A percentile compares a stretch with the other conserved stretches of the same genome.
Evolutionary conservation across 2,113 vertebrate genomes (phyloP).

Genomic region (Synodontis membranacea): DNA sequence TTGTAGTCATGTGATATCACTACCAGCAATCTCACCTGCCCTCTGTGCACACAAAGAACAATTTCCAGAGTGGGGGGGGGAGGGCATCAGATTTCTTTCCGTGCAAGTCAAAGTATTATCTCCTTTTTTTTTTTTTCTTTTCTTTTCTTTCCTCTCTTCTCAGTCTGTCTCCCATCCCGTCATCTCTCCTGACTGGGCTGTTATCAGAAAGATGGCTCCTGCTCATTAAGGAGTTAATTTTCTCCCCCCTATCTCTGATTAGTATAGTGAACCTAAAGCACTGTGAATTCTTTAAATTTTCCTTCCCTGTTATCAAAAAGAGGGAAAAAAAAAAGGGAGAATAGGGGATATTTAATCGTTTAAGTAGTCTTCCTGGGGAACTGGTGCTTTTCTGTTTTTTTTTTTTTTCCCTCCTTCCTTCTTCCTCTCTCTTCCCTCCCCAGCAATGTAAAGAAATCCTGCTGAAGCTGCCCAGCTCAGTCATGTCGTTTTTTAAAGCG

Average conservation of each 20-base stretch:
- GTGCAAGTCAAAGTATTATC: slow-evolving; percentile 52
- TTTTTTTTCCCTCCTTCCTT: neutral
- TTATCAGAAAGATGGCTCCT: slow-evolving; percentile 71
- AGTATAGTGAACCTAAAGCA: slow-evolving; percentile 78
- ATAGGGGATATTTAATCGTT: slow-evolving; percentile 79
- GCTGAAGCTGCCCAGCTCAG: slow-evolving; percentile 79
- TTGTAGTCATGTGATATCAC: slow-evolving; percentile 60
- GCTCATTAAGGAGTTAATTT: slow-evolving; percentile 84
- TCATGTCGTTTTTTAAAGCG: slow-evolving; percentile 97
- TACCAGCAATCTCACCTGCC: slow-evolving; percentile 64
- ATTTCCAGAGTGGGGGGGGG: slow-evolving; percentile 53
- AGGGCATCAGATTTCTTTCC: slow-evolving; percentile 58
- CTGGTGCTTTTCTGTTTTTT: slow-evolving; percentile 67
- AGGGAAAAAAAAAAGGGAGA: slow-evolving; percentile 63
- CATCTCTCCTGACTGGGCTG: slow-evolving; percentile 68
- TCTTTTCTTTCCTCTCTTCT: slow-evolving; percentile 32
- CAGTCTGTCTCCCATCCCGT: slow-evolving; percentile 52
- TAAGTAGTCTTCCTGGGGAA: slow-evolving; percentile 79
- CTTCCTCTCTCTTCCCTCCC: slow-evolving; percentile 57
- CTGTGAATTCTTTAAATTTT: slow-evolving; percentile 79
- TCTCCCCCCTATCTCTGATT: slow-evolving; percentile 77
- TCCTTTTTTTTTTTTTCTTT: slow-evolving; percentile 42
- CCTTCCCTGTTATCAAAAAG: slow-evolving; percentile 76
- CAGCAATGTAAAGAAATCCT: slow-evolving; percentile 81
- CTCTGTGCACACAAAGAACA: slow-evolving; percentile 58